Evolutionary conservation across 1,140 invertebrate genomes (phyloP).

Genomic region (Chlorops oryzae): DNA sequence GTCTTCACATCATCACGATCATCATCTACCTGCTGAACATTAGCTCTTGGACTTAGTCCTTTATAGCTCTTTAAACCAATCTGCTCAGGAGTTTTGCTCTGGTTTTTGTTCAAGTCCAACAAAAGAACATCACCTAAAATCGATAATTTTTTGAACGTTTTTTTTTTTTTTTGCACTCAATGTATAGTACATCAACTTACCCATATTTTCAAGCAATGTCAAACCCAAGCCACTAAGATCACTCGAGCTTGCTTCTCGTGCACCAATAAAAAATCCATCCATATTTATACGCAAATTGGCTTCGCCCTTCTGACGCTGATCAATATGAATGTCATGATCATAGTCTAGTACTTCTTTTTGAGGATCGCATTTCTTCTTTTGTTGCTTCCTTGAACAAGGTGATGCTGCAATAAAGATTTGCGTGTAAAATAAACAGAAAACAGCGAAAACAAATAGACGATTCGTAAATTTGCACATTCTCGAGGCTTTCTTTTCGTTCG

Average conservation of each 20-base stretch:
- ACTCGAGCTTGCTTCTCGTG: neutral
- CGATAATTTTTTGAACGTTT: no score
- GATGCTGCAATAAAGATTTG: neutral
- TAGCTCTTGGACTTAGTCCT: no score
- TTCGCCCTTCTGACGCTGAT: constrained; percentile 38
- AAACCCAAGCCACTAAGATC: no score
- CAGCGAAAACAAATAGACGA: constrained; percentile 35
- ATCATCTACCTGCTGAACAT: no score
- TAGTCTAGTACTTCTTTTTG: constrained; percentile 18
- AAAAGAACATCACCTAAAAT: no score
- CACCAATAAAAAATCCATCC: constrained; percentile 35
- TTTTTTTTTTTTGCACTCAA: no score
- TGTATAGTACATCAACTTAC: no score
- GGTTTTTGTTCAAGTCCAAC: no score
- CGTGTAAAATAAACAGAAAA: constrained; percentile 14
- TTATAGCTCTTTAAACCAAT: no score
- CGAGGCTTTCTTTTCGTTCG: constrained; percentile 12
- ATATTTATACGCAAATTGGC: constrained; percentile 35
- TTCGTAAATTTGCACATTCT: constrained; percentile 44
- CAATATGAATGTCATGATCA: constrained; percentile 35
- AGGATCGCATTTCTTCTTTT: neutral
- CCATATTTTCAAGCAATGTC: no score
- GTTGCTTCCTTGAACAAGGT: neutral
- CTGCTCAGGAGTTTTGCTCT: no score
- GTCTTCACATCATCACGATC: no score